Base-by-base conservation (phyloP, 2,888 invertebrate genomes). In the Xanthorhoe designata region DNA sequence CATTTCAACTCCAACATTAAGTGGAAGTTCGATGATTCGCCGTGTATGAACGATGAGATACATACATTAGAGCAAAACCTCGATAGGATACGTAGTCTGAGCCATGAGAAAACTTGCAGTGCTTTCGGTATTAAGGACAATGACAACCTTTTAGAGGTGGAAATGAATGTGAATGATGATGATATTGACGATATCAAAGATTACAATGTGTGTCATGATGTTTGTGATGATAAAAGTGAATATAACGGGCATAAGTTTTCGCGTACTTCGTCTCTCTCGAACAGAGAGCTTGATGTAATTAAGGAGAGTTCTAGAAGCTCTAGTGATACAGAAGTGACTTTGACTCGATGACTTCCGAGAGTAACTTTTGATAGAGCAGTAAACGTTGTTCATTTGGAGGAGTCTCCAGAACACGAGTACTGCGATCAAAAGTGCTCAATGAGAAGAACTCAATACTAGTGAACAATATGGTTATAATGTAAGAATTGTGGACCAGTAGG, bases 261-360 rank as follows among this genome's bases (percentile, higher is more conserved):
- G 52, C 87, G 92, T 73, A 87, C 86, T 73, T 94, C 94, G 4
- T 93, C 94, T 53, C 74, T 93, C 61, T 93, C 94, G 57, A 93
- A 93, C 75, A 88, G 94, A 75, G 94, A 94, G 80, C 86, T 94
- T 50, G 94, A 94, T 70, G 92, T 94, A 51, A 94, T 94, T 55
- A 94, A 92, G 81, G 94, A 94, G 78, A 94, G 94, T 78, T 94
- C 94, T 10, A 86, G 93, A 74, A 94, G 94, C 77, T 94, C 94
- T 10, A 94, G 94, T 88, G 94, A 94, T 73, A 93, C 92, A 68
- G 94, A 94, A 87, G 90, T 92, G 84, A 92, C 93, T 53, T 87
- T 94, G 71, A 92, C 92, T 49, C 92, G 93, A 93, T 94, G 92
- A 94, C 87, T 92, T 82, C 90, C 90, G 85, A 85, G 87, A 72